These are phyloP conservation scores for Eutrigla gurnardus DNA, from an alignment of 2,797 vertebrate species.

Conservation along the genomic window DNA sequence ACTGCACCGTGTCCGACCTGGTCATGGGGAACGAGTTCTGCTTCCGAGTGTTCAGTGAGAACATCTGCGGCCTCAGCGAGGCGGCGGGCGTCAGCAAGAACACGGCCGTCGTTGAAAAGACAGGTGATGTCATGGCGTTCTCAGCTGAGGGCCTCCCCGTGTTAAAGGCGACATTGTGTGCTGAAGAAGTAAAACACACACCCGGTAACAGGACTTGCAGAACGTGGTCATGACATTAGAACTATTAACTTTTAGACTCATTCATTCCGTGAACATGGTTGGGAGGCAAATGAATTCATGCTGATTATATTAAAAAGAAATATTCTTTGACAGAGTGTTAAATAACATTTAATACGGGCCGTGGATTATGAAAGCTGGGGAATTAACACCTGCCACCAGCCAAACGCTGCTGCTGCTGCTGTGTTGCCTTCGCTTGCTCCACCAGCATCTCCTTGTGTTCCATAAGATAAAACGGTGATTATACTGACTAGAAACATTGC, in stretches of 20 bases:
- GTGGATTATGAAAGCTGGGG: slow-evolving; percentile 55
- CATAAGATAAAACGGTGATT: slow-evolving; percentile 47
- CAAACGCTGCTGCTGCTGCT: slow-evolving; percentile 60
- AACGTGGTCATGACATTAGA: not conserved
- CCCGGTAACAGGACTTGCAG: not conserved
- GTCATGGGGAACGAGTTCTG: slow-evolving; percentile 93
- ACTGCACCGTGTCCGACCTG: slow-evolving; percentile 91
- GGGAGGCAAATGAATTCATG: slow-evolving; percentile 39
- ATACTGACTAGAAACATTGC: slow-evolving; percentile 18
- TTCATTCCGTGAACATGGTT: slow-evolving; percentile 34
- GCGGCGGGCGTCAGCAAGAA: slow-evolving; percentile 86
- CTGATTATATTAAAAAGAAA: slow-evolving; percentile 46
- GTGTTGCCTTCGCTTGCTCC: slow-evolving; percentile 55
- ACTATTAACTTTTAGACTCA: slow-evolving; percentile 3
- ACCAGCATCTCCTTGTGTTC: slow-evolving; percentile 53
- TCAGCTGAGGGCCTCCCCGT: not conserved
- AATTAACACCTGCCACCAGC: slow-evolving; percentile 72
- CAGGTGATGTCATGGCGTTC: slow-evolving; percentile 74
- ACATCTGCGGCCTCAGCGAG: slow-evolving; percentile 91
- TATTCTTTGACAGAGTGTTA: slow-evolving; percentile 51
- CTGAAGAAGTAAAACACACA: no score
- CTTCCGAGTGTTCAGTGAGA: slow-evolving; percentile 90
- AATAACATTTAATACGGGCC: slow-evolving; percentile 53
- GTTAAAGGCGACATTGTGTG: no score
- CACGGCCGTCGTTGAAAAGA: slow-evolving; percentile 88